phyloP scores from a whole-genome alignment of 2,888 invertebrate genomes.

The Strigamia transsilvanica region DNA sequence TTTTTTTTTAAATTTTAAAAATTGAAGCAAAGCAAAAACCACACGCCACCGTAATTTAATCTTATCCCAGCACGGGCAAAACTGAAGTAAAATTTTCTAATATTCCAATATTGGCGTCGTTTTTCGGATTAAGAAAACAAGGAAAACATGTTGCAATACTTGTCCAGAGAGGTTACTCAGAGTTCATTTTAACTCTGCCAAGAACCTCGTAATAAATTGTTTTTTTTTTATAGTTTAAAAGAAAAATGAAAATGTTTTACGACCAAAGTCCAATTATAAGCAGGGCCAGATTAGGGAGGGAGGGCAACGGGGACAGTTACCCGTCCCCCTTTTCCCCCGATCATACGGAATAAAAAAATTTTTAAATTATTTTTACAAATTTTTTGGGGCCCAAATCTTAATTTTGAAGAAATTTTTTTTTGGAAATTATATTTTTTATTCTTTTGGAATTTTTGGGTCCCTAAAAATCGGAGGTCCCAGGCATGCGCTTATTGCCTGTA shows the following conservation, averaged over 20 bases:
- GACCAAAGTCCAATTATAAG: not conserved
- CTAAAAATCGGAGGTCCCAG: too few relatives aligned
- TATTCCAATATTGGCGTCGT: conserved; percentile 1
- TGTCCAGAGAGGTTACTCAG: not conserved
- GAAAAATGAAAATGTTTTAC: conserved; percentile 1
- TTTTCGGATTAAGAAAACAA: conserved; percentile 10
- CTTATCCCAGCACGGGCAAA: not conserved
- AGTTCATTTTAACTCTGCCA: not conserved
- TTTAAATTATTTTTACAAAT: too few relatives aligned
- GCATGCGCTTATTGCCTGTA: too few relatives aligned
- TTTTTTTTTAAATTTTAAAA: too few relatives aligned
- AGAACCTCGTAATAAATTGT: not conserved
- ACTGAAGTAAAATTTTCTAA: not conserved
- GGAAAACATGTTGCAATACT: conserved; percentile 1
- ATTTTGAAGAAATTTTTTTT: too few relatives aligned
- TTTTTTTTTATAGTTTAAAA: not conserved
- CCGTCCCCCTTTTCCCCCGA: too few relatives aligned
- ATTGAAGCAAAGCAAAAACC: not conserved
- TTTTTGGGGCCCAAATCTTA: too few relatives aligned
- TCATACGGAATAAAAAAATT: too few relatives aligned
- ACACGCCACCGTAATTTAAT: not conserved
- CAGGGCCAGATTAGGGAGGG: too few relatives aligned
- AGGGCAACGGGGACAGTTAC: too few relatives aligned
- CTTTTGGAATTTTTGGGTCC: too few relatives aligned
- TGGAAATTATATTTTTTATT: too few relatives aligned